A percentile compares a stretch with the other conserved stretches of the same genome.
phyloP scores from a whole-genome alignment of 1,140 invertebrate species.

The Sycophaga agraensis region DNA sequence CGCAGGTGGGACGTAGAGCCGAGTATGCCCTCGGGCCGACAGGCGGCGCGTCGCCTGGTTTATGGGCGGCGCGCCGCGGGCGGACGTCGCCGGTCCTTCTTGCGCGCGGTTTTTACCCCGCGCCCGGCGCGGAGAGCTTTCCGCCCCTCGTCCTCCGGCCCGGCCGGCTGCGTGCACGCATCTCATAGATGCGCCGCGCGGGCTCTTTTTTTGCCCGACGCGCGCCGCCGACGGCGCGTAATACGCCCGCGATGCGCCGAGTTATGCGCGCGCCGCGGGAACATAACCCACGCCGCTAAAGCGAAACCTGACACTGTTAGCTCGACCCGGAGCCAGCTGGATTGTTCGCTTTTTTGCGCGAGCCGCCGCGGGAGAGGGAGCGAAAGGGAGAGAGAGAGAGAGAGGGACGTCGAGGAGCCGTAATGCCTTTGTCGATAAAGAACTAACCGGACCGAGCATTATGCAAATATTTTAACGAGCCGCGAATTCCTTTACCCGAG shows the following conservation, averaged over 20 bases:
- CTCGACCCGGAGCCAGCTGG: not conserved
- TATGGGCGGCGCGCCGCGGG: no score
- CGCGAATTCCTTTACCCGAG: not conserved
- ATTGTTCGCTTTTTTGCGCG: not conserved
- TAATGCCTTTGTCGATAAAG: not conserved
- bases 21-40: no score
- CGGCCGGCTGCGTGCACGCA: not conserved
- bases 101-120: not conserved
- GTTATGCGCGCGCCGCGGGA: not conserved
- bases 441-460: not conserved
- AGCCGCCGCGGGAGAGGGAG: no score
- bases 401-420: no score
- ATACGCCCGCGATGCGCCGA: not conserved
- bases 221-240: not conserved
- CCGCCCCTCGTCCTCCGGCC: not conserved
- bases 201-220: not conserved
- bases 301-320: slow-evolving; percentile 8
- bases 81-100: not conserved
- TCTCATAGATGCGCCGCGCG: not conserved
- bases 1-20: no score
- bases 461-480: slow-evolving; percentile 26
- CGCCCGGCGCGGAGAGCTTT: not conserved
- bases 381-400: no score
- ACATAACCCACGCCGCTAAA: not conserved
- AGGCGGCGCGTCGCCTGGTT: no score